Percentiles rank a stretch among this genome's conserved stretches.
Conservation (phyloP, 1,140 invertebrate genomes). For the Forficula auricularia region DNA sequence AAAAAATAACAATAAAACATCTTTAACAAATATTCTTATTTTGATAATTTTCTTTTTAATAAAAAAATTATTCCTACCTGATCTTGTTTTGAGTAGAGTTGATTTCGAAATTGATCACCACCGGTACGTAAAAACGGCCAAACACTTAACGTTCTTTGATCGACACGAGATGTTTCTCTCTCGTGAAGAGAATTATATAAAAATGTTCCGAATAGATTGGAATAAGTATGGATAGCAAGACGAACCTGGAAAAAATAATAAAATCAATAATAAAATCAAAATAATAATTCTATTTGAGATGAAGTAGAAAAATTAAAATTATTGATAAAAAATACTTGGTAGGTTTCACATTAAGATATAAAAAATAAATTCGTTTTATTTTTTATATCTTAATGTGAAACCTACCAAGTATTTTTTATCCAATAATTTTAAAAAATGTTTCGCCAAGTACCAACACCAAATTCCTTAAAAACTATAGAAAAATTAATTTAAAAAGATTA, state of each 20-base stretch:
- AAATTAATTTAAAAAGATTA: no score
- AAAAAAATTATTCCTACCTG: no score
- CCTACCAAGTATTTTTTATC: background rate
- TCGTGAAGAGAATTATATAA: constrained; percentile 77
- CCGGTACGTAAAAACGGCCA: constrained; percentile 61
- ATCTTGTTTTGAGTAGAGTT: constrained; percentile 48
- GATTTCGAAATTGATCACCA: constrained; percentile 54
- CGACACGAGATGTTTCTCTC: constrained; percentile 43
- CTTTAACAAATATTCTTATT: background rate
- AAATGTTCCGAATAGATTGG: constrained; percentile 92
- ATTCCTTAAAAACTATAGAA: no score
- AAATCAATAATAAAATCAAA: constrained; percentile 12
- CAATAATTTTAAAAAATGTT: no score
- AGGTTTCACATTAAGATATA: no score
- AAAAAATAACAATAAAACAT: background rate
- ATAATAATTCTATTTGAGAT: constrained; percentile 1
- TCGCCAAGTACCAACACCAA: no score
- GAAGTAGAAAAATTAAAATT: no score
- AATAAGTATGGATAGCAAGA: constrained; percentile 85
- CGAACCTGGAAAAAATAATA: constrained; percentile 54
- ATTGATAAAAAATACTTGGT: no score
- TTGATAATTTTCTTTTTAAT: no score
- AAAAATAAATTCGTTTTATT: background rate
- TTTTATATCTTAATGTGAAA: background rate
- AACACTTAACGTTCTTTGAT: constrained; percentile 61